Base-by-base conservation (phyloP, 2,113 vertebrate genomes). In the Boleophthalmus pectinirostris region DNA sequence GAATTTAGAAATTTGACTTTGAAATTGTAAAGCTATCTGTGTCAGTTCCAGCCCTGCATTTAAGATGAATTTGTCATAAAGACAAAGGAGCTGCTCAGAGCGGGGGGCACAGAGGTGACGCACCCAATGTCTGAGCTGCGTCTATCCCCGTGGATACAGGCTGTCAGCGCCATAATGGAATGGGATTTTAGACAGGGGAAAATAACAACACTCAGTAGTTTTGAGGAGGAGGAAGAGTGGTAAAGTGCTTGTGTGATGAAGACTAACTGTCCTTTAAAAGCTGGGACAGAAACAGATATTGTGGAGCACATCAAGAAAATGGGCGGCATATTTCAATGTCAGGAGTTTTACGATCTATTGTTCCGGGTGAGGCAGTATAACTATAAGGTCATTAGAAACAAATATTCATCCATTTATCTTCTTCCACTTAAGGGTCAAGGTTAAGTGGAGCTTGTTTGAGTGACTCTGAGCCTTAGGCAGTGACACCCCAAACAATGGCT, bases 101-200 rank as follows among this genome's bases (percentile, higher is more conserved):
- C 35, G 46, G 51, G 78, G 77, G 77, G 75, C 80, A 79, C 45
- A 4, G 29, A 75, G 80, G 82, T 74, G 86, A 77, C 35, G 24
- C 73, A 29, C 72, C 9, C 56, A 60, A 71, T 60, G 67, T 74
- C 20, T 45, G 73, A 74, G 74, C 69, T 35, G 35, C 66, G 81
- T 90, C 82, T 74, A 85, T 92, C 90, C 88, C 49, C 16, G 60
- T 2, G 79, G 77, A 88, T 83, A 79, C 71, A 83, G 69, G 71
- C 84, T 91, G 89, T 93, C 92, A 90, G 13, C 80, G 29, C 46
- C 56, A 82, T 82, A 92, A 92, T 90, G 73, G 76, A 21, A 35
- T 75, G 72, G 80, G 53, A 80, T 88, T 91, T 84, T 61, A 81
- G 83, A 82, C 70, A 69, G 79, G 70, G 72, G 67, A 58, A 66